phyloP scores from a whole-genome alignment of 2,797 vertebrate genomes.

The Odontamblyopus lacepedii region DNA sequence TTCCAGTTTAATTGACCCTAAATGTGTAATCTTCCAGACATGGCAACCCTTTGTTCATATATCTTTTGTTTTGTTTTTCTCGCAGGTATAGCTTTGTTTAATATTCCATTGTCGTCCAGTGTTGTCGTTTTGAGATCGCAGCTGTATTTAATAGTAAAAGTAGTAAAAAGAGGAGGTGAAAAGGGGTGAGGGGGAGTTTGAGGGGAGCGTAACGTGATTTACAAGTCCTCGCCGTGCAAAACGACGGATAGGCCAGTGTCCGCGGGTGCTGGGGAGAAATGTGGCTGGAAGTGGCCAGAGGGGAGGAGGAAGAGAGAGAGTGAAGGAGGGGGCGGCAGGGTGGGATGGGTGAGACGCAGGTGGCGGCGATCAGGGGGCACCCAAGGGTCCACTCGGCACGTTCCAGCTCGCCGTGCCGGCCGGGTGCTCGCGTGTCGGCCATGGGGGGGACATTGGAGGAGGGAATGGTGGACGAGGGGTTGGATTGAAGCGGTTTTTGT shows the following conservation, averaged over 20 bases:
- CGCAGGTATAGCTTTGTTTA: conserved; percentile 75
- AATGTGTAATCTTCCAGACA: conserved; percentile 28
- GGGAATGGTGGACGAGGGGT: not conserved
- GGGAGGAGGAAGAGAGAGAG: conserved; percentile 24
- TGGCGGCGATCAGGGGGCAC: conserved; percentile 74
- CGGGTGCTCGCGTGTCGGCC: conserved; percentile 64
- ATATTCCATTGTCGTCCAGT: conserved; percentile 83
- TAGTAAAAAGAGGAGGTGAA: conserved; percentile 20
- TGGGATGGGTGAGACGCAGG: conserved; percentile 68
- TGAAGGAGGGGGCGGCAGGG: conserved; percentile 21
- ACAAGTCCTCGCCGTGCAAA: conserved; percentile 75
- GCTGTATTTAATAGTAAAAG: conserved; percentile 86
- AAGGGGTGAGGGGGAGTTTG: not conserved
- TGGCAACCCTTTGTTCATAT: conserved; percentile 51
- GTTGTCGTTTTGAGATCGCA: conserved; percentile 85
- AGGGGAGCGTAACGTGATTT: conserved; percentile 76
- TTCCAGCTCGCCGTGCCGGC: conserved; percentile 61
- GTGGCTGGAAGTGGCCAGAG: not conserved
- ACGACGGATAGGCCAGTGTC: conserved; percentile 75
- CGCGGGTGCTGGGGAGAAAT: conserved; percentile 37
- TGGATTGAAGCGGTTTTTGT: too few relatives aligned
- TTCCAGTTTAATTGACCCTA: conserved; percentile 33
- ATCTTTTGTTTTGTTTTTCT: conserved; percentile 33
- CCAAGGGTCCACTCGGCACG: conserved; percentile 64
- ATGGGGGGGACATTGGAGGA: conserved; percentile 47